Evolutionary conservation across 2,113 vertebrate species (phyloP), one percentile per base, ranked within the genome.

Genomic region (Pterocles gutturalis): DNA sequence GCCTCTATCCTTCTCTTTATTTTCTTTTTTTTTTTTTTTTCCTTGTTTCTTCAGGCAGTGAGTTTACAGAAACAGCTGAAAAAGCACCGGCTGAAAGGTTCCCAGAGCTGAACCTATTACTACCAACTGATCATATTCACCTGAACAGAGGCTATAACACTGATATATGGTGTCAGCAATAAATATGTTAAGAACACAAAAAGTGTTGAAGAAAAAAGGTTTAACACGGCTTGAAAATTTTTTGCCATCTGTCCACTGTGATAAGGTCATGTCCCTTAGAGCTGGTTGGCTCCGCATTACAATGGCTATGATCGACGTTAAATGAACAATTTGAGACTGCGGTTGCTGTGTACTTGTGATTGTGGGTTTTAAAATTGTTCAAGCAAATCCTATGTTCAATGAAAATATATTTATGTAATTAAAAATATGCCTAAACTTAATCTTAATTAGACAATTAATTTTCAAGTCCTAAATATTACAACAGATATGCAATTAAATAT

Each of bases 141-240:
- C 90, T 97, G 92, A 93, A 92, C 75, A 88, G 82, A 67, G 89
- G 33, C 83, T 85, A 43, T 89, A 96, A 94, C 73, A 38, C 13
- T 96, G 87, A 96, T 96, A 93, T 97, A 94, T 45, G 58, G 62
- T 92, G 89, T 96, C 87, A 94, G 92, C 84, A 77, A 87, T 94
- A 97, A 97, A 96, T 93, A 95, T 69, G 70, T 90, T 95, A 95
- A 93, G 95, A 93, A 95, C 72, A 93, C 12, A 95, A 96, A 95
- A 92, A 71, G 60, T 57, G 85, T 89, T 76, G 65, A 92, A 91
- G 80, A 48, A 83, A 83, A 96, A 93, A 76, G 60, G 86, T 78
- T 82, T 87, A 96, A 91, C 87, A 77, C 0, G 6, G 36, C 51
- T 96, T 90, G 83, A 91, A 83, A 66, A 10, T 89, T 61, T 97